A percentile compares a stretch with the other conserved stretches of the same genome.
These are phyloP conservation scores for Pogonomyrmex barbatus DNA, from an alignment of 1,140 invertebrate species.

Conservation along the genomic window DNA sequence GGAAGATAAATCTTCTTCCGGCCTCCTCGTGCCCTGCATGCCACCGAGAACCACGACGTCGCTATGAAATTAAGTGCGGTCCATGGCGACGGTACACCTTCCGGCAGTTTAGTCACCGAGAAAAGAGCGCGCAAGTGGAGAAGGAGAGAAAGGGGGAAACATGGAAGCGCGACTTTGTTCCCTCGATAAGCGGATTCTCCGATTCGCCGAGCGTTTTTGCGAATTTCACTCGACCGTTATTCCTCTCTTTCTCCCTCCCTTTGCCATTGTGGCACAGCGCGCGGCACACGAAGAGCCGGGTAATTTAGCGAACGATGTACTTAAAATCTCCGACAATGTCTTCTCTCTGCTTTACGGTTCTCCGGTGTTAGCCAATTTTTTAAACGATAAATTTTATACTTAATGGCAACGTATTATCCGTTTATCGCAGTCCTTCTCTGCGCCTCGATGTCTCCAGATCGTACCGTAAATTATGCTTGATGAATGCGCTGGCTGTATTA, in stretches of 20 bases:
- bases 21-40: constrained; percentile 13
- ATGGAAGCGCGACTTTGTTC: constrained; percentile 47
- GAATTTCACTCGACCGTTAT: constrained; percentile 54
- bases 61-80: constrained; percentile 66
- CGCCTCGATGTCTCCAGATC: neutral
- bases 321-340: constrained; percentile 61
- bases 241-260: neutral
- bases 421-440: constrained; percentile 15
- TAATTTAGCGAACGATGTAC: constrained; percentile 61
- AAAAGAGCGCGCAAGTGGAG: constrained; percentile 42
- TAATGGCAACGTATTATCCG: constrained; percentile 45
- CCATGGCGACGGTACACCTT: constrained; percentile 54
- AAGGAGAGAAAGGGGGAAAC: neutral
- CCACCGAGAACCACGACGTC: neutral
- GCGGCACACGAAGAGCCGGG: constrained; percentile 38
- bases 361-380: constrained; percentile 53
- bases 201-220: constrained; percentile 41
- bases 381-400: constrained; percentile 53
- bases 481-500: constrained; percentile 36
- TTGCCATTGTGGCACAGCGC: constrained; percentile 29
- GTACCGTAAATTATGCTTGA: constrained; percentile 39
- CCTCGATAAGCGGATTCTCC: constrained; percentile 62
- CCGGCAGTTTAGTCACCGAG: constrained; percentile 63
- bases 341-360: constrained; percentile 35
- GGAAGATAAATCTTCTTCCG: constrained; percentile 45